Conservation (phyloP, 2,888 invertebrate species). For the Euplagia quadripunctaria region DNA sequence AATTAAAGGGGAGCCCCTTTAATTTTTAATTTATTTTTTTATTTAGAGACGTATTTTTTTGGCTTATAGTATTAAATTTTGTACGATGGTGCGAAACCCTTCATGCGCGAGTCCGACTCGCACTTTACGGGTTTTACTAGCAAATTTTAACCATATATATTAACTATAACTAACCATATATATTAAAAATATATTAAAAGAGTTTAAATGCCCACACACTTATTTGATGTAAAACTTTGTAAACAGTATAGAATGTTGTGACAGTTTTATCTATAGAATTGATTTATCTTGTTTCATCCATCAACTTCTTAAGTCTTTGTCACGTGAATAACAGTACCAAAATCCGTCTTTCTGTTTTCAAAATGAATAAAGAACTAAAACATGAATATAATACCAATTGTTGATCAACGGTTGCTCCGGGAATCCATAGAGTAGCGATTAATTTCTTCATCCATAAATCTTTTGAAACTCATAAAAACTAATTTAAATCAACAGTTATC, state of each 20-base stretch:
- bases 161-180: too few relatives aligned
- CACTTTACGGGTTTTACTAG: too few relatives aligned
- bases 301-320: conserved; percentile 2
- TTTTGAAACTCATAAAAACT: conserved; percentile 37
- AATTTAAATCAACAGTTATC: conserved; percentile 36
- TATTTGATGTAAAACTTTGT: background rate
- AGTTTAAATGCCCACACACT: background rate
- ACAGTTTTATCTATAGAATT: conserved; percentile 2
- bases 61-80: too few relatives aligned
- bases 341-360: background rate
- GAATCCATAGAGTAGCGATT: conserved; percentile 26
- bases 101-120: too few relatives aligned
- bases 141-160: too few relatives aligned
- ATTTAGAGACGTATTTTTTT: too few relatives aligned
- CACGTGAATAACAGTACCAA: conserved; percentile 8
- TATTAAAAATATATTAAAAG: background rate
- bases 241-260: background rate
- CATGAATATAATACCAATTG: too few relatives aligned
- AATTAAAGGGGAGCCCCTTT: too few relatives aligned
- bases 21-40: too few relatives aligned
- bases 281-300: conserved; percentile 9
- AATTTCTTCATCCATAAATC: conserved; percentile 34
- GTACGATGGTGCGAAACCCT: too few relatives aligned
- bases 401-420: conserved; percentile 11
- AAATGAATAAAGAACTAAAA: background rate